Evolutionary conservation across 2,113 vertebrate species (phyloP).

Genomic region (Cyphomyrus discorhynchus): DNA sequence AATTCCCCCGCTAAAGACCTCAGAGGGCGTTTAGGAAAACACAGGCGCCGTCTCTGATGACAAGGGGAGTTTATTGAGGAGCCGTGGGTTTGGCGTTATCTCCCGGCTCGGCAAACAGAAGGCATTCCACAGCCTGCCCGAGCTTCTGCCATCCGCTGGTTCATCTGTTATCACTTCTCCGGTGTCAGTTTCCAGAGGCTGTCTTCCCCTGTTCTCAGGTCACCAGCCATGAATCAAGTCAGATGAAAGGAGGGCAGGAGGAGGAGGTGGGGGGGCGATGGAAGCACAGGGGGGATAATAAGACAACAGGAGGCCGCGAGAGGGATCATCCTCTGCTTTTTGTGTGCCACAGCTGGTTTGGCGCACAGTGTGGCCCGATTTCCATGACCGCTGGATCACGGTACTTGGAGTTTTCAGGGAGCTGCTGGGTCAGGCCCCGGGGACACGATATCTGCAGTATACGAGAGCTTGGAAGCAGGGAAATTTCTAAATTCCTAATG

Average conservation of each 20-base stretch:
- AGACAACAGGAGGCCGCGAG: background rate
- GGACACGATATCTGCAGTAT: background rate
- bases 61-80: slow-evolving; percentile 31
- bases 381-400: background rate
- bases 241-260: slow-evolving; percentile 25
- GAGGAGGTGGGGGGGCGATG: background rate
- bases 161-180: slow-evolving; percentile 33
- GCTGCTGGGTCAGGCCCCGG: background rate
- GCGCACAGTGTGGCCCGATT: background rate
- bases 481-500: background rate
- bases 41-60: slow-evolving; percentile 41
- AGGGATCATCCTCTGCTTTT: background rate
- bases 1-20: slow-evolving; percentile 41
- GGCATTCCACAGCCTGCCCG: slow-evolving; percentile 32
- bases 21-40: slow-evolving; percentile 45
- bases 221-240: slow-evolving; percentile 33
- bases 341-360: background rate
- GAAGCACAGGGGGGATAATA: slow-evolving; percentile 6
- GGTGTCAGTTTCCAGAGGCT: slow-evolving; percentile 35
- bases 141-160: slow-evolving; percentile 30
- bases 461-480: background rate
- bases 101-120: slow-evolving; percentile 25
- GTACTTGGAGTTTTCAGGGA: background rate
- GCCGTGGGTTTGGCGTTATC: slow-evolving; percentile 23
- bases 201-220: slow-evolving; percentile 36